Base-by-base conservation (phyloP, 2,797 vertebrate genomes). In the Sternarchorhynchus goeldii region DNA sequence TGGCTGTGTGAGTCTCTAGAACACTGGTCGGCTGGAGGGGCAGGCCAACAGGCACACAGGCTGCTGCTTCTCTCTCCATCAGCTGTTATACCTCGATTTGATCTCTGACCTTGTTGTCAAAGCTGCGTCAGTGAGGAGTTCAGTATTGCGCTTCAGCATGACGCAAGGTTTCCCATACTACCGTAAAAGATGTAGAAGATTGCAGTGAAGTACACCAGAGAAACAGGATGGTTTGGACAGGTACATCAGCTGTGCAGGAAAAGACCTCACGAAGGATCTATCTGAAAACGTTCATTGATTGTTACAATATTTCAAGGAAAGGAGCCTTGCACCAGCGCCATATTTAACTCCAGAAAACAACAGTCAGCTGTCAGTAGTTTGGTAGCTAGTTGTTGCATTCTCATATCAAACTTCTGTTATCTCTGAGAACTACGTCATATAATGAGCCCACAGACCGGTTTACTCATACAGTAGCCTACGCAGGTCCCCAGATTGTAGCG, bases 401-500 rank as follows among this genome's bases (percentile, higher is more conserved):
- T 50, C 45, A 7, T 20, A 66, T 16, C 7, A 6, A 57, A 34
- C 14, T 60, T 57, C 20, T 12, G n/a, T 1, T 17, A 4, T 32
- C 18, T 71, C 65, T 12, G 45, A 34, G 12, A 45, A 1, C 16
- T n/a, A 79, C 57, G 29, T 72, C 32, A 25, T 25, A 25, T 25
- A 1, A 25, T 31, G 4, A 60, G 29, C 21, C 12, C 58, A 45
- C 36, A 50, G 25, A 76, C 53, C 20, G 53, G 5, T 59, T 56
- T 31, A 41, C 31, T 57, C n/a, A 57, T n/a, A 55, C 25, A 12
- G 16, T 41, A 32, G 18, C 16, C 18, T 7, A 21, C 18, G 25
- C 31, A 57, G 53, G 32, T 75, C 66, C 21, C n/a, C 55, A 53
- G 67, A 77, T 45, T 59, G 58, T 69, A 50, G n/a, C 56, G 39